Percentiles rank a stretch among this genome's conserved stretches.
Conservation (phyloP, 1,140 invertebrate genomes). For the Tribolium castaneum region DNA sequence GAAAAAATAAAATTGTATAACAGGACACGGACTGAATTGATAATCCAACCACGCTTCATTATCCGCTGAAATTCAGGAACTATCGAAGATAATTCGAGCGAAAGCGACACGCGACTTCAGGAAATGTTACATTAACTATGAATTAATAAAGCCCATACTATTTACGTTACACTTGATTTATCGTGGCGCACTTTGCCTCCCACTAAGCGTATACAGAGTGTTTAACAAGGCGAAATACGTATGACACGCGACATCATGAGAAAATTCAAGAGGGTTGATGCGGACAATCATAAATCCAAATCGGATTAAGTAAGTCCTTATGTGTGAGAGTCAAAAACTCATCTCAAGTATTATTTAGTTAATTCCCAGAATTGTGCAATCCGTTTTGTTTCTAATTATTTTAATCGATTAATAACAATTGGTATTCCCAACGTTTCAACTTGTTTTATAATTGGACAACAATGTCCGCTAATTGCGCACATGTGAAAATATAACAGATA, state of each 20-base stretch:
- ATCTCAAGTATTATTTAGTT: neutral
- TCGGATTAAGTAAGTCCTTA: neutral
- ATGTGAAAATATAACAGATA: neutral
- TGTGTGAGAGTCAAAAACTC: neutral
- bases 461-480: neutral
- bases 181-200: conserved; percentile 21
- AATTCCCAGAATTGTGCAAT: neutral
- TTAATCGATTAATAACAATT: neutral
- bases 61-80: neutral
- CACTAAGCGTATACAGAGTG: conserved; percentile 28
- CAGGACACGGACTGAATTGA: neutral
- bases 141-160: conserved; percentile 40
- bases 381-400: neutral
- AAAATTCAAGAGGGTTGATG: neutral
- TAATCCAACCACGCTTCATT: conserved; percentile 8
- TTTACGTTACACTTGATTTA: conserved; percentile 44
- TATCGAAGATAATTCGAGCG: conserved; percentile 17
- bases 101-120: conserved; percentile 37
- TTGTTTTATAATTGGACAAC: conserved; percentile 2
- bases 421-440: neutral
- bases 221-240: conserved; percentile 26
- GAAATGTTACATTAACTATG: conserved; percentile 44
- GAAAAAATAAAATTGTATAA: neutral
- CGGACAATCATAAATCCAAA: neutral
- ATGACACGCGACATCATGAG: neutral